phyloP scores from a whole-genome alignment of 2,113 vertebrate species.

The Otocyon megalotis region DNA sequence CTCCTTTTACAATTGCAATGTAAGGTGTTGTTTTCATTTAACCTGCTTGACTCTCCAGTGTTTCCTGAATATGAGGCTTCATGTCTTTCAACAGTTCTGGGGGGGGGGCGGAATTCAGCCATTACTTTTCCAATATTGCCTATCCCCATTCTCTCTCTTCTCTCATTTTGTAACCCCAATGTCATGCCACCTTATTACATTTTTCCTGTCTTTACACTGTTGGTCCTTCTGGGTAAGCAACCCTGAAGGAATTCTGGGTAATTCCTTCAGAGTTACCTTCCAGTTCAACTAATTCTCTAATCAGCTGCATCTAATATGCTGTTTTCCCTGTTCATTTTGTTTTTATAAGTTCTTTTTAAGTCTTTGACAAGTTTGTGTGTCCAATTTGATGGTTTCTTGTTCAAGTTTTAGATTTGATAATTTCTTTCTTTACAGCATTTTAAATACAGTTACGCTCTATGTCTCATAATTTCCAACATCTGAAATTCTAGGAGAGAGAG shows the following conservation, averaged over 20 bases:
- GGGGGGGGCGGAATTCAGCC: no score
- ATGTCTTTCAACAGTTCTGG: not conserved
- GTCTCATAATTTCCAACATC: not conserved
- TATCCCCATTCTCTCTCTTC: not conserved
- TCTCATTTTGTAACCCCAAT: not conserved
- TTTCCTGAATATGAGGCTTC: constrained; percentile 47
- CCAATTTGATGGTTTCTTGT: not conserved
- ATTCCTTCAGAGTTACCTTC: not conserved
- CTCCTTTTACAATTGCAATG: not conserved
- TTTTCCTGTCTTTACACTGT: not conserved
- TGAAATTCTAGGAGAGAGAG: not conserved
- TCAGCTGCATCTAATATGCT: not conserved
- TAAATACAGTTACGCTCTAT: not conserved
- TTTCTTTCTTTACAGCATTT: constrained; percentile 37
- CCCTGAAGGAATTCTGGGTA: not conserved
- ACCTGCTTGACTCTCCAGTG: not conserved
- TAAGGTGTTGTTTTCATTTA: constrained; percentile 32
- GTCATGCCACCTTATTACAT: not conserved
- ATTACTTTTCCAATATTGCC: not conserved
- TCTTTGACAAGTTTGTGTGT: not conserved
- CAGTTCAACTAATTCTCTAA: not conserved
- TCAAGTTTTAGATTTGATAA: constrained; percentile 34
- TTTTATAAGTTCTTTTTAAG: not conserved
- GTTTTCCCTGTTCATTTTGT: not conserved
- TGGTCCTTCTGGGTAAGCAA: no score